Evolutionary conservation across 2,797 vertebrate genomes (phyloP).

Genomic region (Acrossocheilus fasciatus): DNA sequence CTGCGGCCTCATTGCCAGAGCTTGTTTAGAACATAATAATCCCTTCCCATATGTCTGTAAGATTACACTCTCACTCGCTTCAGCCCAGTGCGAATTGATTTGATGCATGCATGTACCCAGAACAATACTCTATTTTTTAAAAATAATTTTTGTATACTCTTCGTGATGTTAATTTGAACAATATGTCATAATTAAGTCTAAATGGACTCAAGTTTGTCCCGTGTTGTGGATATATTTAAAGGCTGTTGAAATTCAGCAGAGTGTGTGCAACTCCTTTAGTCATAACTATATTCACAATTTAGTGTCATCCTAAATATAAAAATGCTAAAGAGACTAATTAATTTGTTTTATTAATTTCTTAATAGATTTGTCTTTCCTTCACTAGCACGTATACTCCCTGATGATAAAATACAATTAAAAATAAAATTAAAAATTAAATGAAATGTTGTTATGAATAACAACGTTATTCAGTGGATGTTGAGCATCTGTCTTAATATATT

Average conservation of each 20-base stretch:
- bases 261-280: not conserved
- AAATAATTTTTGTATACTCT: not conserved
- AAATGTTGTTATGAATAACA: not conserved
- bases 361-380: not conserved
- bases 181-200: not conserved
- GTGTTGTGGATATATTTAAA: not conserved
- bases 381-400: not conserved
- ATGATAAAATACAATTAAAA: not conserved
- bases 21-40: slow-evolving; percentile 53
- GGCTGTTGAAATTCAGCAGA: not conserved
- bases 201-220: not conserved
- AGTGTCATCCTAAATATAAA: not conserved
- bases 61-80: slow-evolving; percentile 15
- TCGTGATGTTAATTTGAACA: not conserved
- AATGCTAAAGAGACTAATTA: not conserved
- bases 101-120: not conserved
- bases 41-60: slow-evolving; percentile 57
- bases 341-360: not conserved
- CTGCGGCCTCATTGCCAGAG: slow-evolving; percentile 40
- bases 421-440: not conserved
- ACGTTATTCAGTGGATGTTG: not conserved
- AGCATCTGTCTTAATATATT: not conserved
- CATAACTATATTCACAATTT: not conserved
- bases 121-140: not conserved
- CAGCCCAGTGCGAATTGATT: slow-evolving; percentile 15